A percentile compares a stretch with the other conserved stretches of the same genome.
Conservation (phyloP, 2,888 invertebrate species). For the Dynastes maya region DNA sequence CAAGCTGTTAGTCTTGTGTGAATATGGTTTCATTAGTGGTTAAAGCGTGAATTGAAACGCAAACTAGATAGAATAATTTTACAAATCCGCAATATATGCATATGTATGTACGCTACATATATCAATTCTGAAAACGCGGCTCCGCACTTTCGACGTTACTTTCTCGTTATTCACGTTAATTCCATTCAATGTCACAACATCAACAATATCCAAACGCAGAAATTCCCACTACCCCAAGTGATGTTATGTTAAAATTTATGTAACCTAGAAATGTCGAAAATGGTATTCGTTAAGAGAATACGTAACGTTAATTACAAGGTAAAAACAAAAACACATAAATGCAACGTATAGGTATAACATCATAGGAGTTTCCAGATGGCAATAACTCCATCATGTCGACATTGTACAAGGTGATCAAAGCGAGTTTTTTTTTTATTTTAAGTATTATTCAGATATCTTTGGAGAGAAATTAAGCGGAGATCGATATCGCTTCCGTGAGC, state of each 20-base stretch:
- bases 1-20: not conserved
- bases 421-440: not conserved
- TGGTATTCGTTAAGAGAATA: not conserved
- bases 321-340: not conserved
- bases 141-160: too few species aligned
- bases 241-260: not conserved
- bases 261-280: slow-evolving; percentile 15
- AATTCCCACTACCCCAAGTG: slow-evolving; percentile 2
- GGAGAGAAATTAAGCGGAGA: not conserved
- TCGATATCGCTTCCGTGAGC: not conserved
- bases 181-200: not conserved
- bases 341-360: slow-evolving; percentile 1
- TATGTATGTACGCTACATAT: too few species aligned
- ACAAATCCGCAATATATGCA: too few species aligned
- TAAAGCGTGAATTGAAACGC: too few species aligned
- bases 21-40: too few species aligned
- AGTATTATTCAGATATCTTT: not conserved
- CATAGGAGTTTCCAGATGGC: slow-evolving; percentile 19
- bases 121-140: too few species aligned
- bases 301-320: slow-evolving; percentile 16
- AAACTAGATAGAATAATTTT: too few species aligned
- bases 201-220: not conserved
- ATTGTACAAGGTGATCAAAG: slow-evolving; percentile 7
- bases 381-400: not conserved
- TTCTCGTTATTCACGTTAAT: too few species aligned